Base-by-base conservation (phyloP, 2,888 invertebrate genomes). In the Polia nebulosa region DNA sequence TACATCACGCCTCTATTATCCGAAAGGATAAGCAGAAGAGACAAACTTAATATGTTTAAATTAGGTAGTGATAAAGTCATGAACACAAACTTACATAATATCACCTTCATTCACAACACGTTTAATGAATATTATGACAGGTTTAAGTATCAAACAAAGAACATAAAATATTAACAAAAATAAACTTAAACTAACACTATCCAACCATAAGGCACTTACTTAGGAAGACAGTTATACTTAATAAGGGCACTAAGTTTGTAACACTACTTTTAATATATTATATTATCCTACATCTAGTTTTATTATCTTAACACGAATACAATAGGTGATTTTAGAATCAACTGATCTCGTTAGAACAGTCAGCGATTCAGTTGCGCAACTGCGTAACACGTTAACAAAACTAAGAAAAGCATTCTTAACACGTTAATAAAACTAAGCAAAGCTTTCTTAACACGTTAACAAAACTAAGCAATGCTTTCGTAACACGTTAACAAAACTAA, bases 201-300 rank as follows among this genome's bases (percentile, higher is more conserved):
- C 36, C 22, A 59, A 56, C 52, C 32, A 13, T 60, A 81, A 80
- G 81, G 84, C 83, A 84, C 80, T 59, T 69, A 73, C 69, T 72
- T 72, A 64, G 75, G 77, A 84, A 81, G 77, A 84, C 76, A 64
- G 22, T 66, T n/a, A n/a, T n/a, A 61, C 5, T 47, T 36, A 53
- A 45, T 44, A 36, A 74, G 72, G 81, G 77, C 78, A 74, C 72
- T 44, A 32, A 67, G 17, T 58, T 64, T 27, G n/a, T n/a, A n/a
- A n/a, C n/a, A n/a, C 20, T 63, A 55, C 6, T 27, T 39, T 17
- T 49, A 52, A 17, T 39, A 39, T 15, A 13, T 20, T 9, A 25
- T 39, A 44, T 44, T 9, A 53, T 56, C 73, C 9, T 70, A 70
- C 20, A 53, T 8, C 20, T 22, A 59, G n/a, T 60, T 51, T 51